These are phyloP conservation scores for Neodiprion pinetum DNA, from an alignment of 1,140 invertebrate genomes.

Conservation along the genomic window DNA sequence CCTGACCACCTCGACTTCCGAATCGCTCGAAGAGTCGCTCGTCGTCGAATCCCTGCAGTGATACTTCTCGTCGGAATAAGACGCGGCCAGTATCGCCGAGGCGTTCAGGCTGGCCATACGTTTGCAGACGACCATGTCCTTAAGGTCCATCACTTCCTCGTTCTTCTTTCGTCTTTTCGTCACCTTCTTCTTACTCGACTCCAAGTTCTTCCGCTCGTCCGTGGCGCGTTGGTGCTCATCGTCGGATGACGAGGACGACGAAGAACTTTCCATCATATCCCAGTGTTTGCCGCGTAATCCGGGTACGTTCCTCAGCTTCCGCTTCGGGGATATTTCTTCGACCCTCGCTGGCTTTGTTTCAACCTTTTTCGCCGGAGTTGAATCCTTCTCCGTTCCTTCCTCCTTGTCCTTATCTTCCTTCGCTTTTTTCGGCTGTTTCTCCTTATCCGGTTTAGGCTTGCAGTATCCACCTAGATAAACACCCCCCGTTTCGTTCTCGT, in stretches of 20 bases:
- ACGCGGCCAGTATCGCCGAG: conserved; percentile 89
- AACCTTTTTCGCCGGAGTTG: conserved; percentile 21
- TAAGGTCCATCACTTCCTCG: conserved; percentile 82
- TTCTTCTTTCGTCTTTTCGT: conserved; percentile 63
- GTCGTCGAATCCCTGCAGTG: conserved; percentile 63
- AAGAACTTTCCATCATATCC: conserved; percentile 73
- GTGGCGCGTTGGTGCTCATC: conserved; percentile 60
- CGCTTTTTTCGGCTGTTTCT: conserved; percentile 40
- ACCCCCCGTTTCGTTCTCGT: conserved; percentile 84
- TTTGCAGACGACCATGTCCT: conserved; percentile 87
- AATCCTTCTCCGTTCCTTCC: conserved; percentile 32
- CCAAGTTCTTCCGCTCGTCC: conserved; percentile 52
- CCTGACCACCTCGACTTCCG: conserved; percentile 58
- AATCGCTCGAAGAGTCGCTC: conserved; percentile 62
- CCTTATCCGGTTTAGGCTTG: conserved; percentile 57
- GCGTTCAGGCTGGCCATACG: conserved; percentile 94
- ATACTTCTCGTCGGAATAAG: conserved; percentile 80
- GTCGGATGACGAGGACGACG: conserved; percentile 60
- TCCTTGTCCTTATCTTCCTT: conserved; percentile 39
- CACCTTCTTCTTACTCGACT: conserved; percentile 45
- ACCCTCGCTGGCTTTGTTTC: conserved; percentile 39
- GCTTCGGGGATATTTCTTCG: conserved; percentile 53
- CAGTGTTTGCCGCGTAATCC: conserved; percentile 83
- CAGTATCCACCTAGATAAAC: conserved; percentile 69
- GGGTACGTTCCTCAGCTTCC: conserved; percentile 74